phyloP scores from a whole-genome alignment of 2,113 vertebrate genomes.

The Scartelaos histophorus region DNA sequence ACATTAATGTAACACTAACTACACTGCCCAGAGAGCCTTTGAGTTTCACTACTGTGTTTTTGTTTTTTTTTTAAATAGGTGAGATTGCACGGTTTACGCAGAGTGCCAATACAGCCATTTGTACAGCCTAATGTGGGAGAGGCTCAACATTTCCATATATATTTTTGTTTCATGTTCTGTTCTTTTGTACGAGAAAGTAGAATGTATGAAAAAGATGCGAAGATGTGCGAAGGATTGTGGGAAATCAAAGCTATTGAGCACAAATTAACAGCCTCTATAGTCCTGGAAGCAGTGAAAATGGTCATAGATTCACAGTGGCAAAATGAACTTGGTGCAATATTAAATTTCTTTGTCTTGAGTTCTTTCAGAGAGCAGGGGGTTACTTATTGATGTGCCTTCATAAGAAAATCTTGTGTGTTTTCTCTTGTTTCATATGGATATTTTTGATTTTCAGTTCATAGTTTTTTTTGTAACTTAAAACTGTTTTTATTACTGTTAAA shows the following conservation, averaged over 20 bases:
- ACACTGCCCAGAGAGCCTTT: conserved; percentile 1
- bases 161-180: conserved; percentile 17
- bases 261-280: conserved; percentile 43
- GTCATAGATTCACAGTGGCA: conserved; percentile 37
- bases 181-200: conserved; percentile 9
- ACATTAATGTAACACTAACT: conserved; percentile 2
- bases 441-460: conserved; percentile 26
- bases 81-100: conserved; percentile 8
- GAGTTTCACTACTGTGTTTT: neutral
- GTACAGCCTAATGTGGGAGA: conserved; percentile 18
- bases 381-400: conserved; percentile 70
- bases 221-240: neutral
- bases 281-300: conserved; percentile 11
- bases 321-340: conserved; percentile 65
- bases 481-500: conserved; percentile 34
- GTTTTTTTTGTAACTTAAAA: conserved; percentile 31
- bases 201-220: conserved; percentile 10
- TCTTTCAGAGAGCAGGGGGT: conserved; percentile 41
- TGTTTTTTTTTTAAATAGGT: neutral
- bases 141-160: conserved; percentile 30
- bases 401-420: conserved; percentile 45
- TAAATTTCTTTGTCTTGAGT: conserved; percentile 26
- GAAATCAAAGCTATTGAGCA: neutral
- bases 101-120: conserved; percentile 50
- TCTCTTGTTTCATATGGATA: conserved; percentile 29